phyloP scores from a whole-genome alignment of 2,888 invertebrate genomes.

The Hoplodrina ambigua region DNA sequence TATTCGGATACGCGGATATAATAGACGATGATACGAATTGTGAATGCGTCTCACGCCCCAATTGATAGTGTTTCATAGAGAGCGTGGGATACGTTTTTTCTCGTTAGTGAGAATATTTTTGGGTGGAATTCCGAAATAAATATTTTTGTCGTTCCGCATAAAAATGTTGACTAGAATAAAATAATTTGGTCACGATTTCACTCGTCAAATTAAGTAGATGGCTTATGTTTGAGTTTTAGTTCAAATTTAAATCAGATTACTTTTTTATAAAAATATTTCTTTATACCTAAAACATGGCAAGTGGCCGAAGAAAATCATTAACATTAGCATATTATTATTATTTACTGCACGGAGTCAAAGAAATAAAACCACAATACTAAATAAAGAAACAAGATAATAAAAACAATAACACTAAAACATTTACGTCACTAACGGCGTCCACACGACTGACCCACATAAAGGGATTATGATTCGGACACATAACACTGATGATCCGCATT shows the following conservation, averaged over 20 bases:
- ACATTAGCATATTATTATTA: not conserved
- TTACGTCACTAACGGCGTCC: slow-evolving; percentile 42
- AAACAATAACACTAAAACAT: slow-evolving; percentile 48
- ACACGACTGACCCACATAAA: slow-evolving; percentile 55
- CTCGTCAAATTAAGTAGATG: not conserved
- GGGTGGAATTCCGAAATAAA: slow-evolving; percentile 11
- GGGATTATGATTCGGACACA: slow-evolving; percentile 58
- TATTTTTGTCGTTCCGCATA: slow-evolving; percentile 9
- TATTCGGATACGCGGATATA: slow-evolving; percentile 56
- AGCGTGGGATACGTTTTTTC: slow-evolving; percentile 45
- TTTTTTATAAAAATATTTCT: not conserved
- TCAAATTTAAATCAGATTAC: not conserved
- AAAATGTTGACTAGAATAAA: slow-evolving; percentile 1
- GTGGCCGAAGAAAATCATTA: not conserved
- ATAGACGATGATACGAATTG: slow-evolving; percentile 57
- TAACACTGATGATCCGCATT: slow-evolving; percentile 45
- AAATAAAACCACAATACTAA: slow-evolving; percentile 30
- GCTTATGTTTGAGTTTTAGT: not conserved
- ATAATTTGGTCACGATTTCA: slow-evolving; percentile 1
- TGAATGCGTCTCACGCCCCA: slow-evolving; percentile 63
- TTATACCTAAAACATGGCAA: not conserved
- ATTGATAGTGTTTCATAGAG: slow-evolving; percentile 56
- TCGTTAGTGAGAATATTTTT: slow-evolving; percentile 25
- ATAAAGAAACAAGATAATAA: slow-evolving; percentile 40
- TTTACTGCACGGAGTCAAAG: not conserved